Evolutionary conservation across 2,888 invertebrate species (phyloP), one percentile per base, ranked within the genome.

Genomic region (Cheilosia scutellata): DNA sequence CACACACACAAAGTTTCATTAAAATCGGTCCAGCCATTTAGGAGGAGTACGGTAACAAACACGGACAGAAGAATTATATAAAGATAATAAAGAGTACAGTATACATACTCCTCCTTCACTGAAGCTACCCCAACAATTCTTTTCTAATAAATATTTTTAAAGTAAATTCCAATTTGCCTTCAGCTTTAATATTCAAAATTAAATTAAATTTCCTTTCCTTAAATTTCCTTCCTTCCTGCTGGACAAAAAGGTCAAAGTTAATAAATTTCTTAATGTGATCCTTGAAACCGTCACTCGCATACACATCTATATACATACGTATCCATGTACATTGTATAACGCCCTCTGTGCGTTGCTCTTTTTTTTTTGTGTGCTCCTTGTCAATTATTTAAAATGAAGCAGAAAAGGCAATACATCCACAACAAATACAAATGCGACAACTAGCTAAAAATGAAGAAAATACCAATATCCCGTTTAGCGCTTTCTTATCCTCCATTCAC

Each of bases 401-500:
- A 16, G 20, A 75, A 49, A 33, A 37, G 51, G 31, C 33, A 57
- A 63, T 33, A 42, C 62, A 40, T 62, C 44, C 58, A 31, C 49
- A 31, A 37, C 9, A 47, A 49, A n/a, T 47, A 68, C 47, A 40
- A 66, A 72, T 62, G 66, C 44, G 66, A 74, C 4, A 51, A 29
- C 25, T 55, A 68, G 68, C 58, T 2, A 51, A 57, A 20, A 83
- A 74, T 75, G 70, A 75, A 71, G 79, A 47, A 80, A 84, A 75
- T 79, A 84, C 79, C 79, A 76, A 80, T 84, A 84, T 84, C 79
- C 65, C 71, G 58, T 80, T 80, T 65, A 80, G 71, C 60, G 60
- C 75, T 75, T 84, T 79, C 80, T 84, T 84, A 84, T 84, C 84
- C 70, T 51, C 70, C 65, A 71, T 84, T 79, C 84, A 84, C 75